phyloP scores from a whole-genome alignment of 2,797 vertebrate species.

The Tolypeutes matacus region DNA sequence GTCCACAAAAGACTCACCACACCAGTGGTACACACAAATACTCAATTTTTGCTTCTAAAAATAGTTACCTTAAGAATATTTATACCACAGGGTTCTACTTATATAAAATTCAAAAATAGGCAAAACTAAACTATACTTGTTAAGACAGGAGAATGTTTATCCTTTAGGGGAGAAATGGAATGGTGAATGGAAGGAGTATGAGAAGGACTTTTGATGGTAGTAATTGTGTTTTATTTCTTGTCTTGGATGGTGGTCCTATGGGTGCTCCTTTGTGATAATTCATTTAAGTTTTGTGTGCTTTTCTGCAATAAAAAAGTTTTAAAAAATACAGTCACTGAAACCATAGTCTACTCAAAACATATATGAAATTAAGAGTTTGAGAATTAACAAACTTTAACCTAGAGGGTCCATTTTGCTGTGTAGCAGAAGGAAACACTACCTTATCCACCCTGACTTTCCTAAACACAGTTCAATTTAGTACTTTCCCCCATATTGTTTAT shows the following conservation, averaged over 20 bases:
- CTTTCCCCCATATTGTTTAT: not conserved
- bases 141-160: not conserved
- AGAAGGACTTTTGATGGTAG: no score
- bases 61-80: constrained; percentile 13
- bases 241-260: not conserved
- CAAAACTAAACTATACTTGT: not conserved
- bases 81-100: not conserved
- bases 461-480: not conserved
- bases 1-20: no score
- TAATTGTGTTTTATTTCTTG: not conserved
- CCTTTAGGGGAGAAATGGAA: not conserved
- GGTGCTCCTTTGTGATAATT: not conserved
- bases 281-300: not conserved
- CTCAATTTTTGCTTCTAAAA: constrained; percentile 15
- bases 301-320: not conserved
- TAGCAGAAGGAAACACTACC: not conserved
- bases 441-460: not conserved
- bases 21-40: not conserved
- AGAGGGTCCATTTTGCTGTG: not conserved
- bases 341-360: not conserved
- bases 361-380: not conserved
- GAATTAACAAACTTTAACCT: not conserved
- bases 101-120: constrained; percentile 8
- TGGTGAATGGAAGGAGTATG: no score
- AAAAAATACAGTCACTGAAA: not conserved